phyloP scores from a whole-genome alignment of 2,113 vertebrate species.

The Eupsittula cactorum region DNA sequence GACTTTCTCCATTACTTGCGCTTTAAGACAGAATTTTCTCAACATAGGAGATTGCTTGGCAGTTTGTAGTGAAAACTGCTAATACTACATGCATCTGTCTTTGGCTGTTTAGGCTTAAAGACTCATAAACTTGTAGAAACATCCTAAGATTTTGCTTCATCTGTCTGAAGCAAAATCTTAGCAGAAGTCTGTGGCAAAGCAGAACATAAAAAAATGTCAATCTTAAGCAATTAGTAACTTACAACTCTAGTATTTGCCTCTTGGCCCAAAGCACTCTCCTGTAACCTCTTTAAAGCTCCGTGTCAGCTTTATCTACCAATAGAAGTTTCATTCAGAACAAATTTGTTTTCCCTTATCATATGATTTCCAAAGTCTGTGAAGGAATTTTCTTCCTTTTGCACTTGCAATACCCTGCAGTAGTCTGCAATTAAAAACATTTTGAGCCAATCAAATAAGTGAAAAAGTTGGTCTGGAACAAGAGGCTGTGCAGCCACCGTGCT shows the following conservation, averaged over 20 bases:
- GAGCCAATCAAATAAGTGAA: not conserved
- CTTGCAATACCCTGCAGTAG: not conserved
- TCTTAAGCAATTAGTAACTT: not conserved
- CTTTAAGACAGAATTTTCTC: not conserved
- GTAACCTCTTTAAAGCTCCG: not conserved
- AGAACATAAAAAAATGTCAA: not conserved
- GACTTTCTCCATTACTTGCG: not conserved
- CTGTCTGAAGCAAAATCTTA: not conserved
- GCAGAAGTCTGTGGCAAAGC: not conserved
- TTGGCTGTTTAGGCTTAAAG: not conserved
- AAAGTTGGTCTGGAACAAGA: not conserved
- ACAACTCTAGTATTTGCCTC: not conserved
- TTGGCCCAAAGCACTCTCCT: not conserved
- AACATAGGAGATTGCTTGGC: not conserved
- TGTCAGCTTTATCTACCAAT: not conserved
- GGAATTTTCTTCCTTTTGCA: not conserved
- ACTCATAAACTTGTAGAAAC: not conserved
- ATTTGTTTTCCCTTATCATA: not conserved
- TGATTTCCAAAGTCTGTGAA: not conserved
- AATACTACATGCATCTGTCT: not conserved
- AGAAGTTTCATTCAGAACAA: not conserved
- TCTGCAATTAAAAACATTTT: not conserved
- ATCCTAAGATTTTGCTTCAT: not conserved
- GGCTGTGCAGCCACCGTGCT: not conserved
- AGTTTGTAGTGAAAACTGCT: not conserved